Base-by-base conservation (phyloP, 2,113 vertebrate species). In the Delphinapterus leucas region DNA sequence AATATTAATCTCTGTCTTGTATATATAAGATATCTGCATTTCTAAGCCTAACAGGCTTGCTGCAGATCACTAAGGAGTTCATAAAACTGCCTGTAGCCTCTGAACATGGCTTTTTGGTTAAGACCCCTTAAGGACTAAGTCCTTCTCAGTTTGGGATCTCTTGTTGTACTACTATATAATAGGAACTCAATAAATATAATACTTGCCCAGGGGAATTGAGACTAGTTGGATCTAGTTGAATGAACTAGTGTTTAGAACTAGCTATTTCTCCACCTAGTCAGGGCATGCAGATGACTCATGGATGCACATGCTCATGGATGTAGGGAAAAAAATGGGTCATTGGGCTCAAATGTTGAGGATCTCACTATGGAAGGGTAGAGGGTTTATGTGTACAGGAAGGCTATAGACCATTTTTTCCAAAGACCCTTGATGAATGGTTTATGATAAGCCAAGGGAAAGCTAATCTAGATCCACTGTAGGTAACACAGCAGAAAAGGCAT, bases 21-120 rank as follows among this genome's bases (percentile, higher is more conserved):
- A 91, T n/a, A 60, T 53, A 82, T 10, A 96, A 90, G 36, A 97
- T 47, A 92, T 74, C 2, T 77, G 4, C 23, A 93, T 85, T 96
- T 93, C 18, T 71, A 90, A 84, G 38, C 31, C 49, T 77, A 55
- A 82, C 13, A 90, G 58, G 4, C 12, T 84, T 95, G 23, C 8
- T 68, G 21, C 3, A 47, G n/a, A 70, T 89, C 67, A 77, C 21
- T 81, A 91, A 93, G 70, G n/a, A 53, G 13, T 21, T 93, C 13
- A 17, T 68, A 92, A 85, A 86, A 76, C 12, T 83, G 2, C 15
- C 18, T 25, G 49, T 67, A 85, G 9, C 18, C 25, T 94, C 23
- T 95, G 65, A 58, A 17, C 44, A 17, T 49, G 31, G 63, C 11
- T 68, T 74, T 95, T 74, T 55, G 26, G 47, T 68, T 82, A 47